Conservation (phyloP, 2,888 invertebrate species). For the Pollenia griseotomentosa region DNA sequence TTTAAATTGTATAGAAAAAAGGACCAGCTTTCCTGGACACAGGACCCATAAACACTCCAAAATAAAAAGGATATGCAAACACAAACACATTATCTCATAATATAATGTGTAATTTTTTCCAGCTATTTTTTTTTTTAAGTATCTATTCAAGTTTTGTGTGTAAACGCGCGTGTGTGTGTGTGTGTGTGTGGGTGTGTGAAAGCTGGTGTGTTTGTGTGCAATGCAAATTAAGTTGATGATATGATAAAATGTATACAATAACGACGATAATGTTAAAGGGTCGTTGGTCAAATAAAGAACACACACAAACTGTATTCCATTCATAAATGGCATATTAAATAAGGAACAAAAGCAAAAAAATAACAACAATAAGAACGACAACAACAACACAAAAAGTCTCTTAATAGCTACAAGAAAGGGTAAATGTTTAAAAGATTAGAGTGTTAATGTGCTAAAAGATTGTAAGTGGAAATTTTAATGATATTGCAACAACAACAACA, state of each 20-base stretch:
- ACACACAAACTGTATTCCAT: slow-evolving; percentile 76
- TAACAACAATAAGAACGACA: slow-evolving; percentile 35
- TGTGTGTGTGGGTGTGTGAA: not conserved
- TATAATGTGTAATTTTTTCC: slow-evolving; percentile 78
- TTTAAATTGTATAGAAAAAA: slow-evolving; percentile 59
- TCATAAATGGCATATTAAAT: slow-evolving; percentile 70
- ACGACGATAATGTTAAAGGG: slow-evolving; percentile 73
- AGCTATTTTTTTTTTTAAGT: slow-evolving; percentile 75
- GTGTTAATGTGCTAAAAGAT: slow-evolving; percentile 68
- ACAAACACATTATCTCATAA: slow-evolving; percentile 68
- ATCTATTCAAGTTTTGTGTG: slow-evolving; percentile 43
- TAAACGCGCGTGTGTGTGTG: slow-evolving; percentile 58
- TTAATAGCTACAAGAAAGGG: slow-evolving; percentile 49
- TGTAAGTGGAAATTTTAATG: slow-evolving; percentile 57
- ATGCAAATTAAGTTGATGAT: slow-evolving; percentile 74
- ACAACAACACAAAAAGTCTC: slow-evolving; percentile 26
- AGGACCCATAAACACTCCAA: slow-evolving; percentile 57
- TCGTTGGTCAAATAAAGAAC: slow-evolving; percentile 71
- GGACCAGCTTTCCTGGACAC: slow-evolving; percentile 60
- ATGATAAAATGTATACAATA: slow-evolving; percentile 75
- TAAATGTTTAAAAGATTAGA: slow-evolving; percentile 64
- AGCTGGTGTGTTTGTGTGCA: slow-evolving; percentile 63
- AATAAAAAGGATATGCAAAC: slow-evolving; percentile 72
- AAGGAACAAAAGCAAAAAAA: slow-evolving; percentile 45
- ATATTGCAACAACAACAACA: slow-evolving; percentile 23